These are phyloP conservation scores for Odontamblyopus rebecca DNA, from an alignment of 2,797 vertebrate species.

Conservation along the genomic window DNA sequence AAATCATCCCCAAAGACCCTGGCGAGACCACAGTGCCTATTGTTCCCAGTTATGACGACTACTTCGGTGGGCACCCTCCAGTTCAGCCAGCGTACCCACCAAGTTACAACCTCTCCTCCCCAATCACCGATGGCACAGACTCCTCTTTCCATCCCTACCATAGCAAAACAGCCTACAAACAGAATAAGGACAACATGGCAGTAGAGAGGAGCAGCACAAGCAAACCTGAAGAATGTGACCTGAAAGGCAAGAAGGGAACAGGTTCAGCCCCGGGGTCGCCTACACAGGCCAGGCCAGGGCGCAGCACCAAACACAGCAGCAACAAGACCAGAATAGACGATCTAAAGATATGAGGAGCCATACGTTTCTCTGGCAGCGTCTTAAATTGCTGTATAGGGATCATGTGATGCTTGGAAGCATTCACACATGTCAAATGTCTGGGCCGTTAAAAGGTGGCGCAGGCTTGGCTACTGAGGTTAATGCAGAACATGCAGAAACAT, in stretches of 20 bases:
- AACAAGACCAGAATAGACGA: constrained; percentile 82
- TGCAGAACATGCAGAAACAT: constrained; percentile 17
- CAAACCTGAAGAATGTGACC: constrained; percentile 73
- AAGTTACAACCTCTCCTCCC: constrained; percentile 66
- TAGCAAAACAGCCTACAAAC: constrained; percentile 73
- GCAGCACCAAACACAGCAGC: constrained; percentile 73
- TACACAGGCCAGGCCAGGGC: constrained; percentile 57
- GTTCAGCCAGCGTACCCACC: constrained; percentile 63
- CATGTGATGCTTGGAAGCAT: constrained; percentile 39
- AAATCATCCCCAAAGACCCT: constrained; percentile 39
- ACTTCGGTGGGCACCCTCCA: constrained; percentile 62
- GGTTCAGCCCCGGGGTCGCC: constrained; percentile 70
- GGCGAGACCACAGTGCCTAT: constrained; percentile 49
- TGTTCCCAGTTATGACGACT: constrained; percentile 67
- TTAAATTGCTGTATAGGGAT: constrained; percentile 54
- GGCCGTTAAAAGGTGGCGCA: constrained; percentile 29
- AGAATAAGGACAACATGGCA: constrained; percentile 81
- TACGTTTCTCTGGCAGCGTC: constrained; percentile 60
- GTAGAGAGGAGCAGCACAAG: constrained; percentile 77
- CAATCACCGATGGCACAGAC: constrained; percentile 61
- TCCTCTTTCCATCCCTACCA: constrained; percentile 69
- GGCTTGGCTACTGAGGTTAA: constrained; percentile 54
- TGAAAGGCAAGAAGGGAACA: constrained; percentile 68
- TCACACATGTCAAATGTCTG: constrained; percentile 28
- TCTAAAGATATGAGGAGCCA: constrained; percentile 78